Percentiles rank a stretch among this genome's conserved stretches.
These are phyloP conservation scores for Caenorhabditis macrosperma DNA, from an alignment of 2,888 invertebrate genomes.

Conservation along the genomic window DNA sequence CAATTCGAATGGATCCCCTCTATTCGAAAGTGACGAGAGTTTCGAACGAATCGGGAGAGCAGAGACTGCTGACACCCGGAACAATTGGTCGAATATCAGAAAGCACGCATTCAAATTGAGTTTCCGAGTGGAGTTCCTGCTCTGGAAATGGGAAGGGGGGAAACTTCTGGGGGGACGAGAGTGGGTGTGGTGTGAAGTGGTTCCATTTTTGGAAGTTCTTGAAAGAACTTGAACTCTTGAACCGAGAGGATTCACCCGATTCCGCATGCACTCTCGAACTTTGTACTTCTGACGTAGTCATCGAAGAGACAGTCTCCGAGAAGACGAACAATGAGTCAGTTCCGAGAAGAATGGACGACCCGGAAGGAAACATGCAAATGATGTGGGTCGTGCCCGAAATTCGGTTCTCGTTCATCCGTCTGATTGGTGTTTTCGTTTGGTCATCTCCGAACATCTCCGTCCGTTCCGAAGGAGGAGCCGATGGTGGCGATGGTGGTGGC, in stretches of 20 bases:
- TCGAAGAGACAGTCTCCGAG: neutral
- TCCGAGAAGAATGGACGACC: neutral
- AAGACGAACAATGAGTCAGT: neutral
- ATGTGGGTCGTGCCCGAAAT: conserved; percentile 7
- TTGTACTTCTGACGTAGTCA: conserved; percentile 24
- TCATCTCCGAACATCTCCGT: conserved; percentile 31
- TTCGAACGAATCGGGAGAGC: too few relatives aligned
- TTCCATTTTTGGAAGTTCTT: conserved; percentile 13
- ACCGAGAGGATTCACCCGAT: neutral
- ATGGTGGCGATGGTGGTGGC: neutral
- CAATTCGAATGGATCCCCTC: neutral
- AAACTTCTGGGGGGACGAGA: neutral
- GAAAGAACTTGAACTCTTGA: conserved; percentile 36
- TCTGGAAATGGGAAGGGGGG: conserved; percentile 1
- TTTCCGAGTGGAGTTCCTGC: neutral
- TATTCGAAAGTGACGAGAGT: too few relatives aligned
- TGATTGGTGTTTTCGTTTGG: conserved; percentile 50
- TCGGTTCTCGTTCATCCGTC: conserved; percentile 33
- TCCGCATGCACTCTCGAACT: conserved; percentile 32
- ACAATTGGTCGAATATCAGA: neutral
- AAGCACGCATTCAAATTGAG: neutral
- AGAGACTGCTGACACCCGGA: neutral
- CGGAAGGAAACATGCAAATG: neutral
- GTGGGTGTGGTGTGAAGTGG: conserved; percentile 42
- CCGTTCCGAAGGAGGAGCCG: too few relatives aligned